Conservation (phyloP, 23 tunicate genomes). For the Halocynthia roretzi region DNA sequence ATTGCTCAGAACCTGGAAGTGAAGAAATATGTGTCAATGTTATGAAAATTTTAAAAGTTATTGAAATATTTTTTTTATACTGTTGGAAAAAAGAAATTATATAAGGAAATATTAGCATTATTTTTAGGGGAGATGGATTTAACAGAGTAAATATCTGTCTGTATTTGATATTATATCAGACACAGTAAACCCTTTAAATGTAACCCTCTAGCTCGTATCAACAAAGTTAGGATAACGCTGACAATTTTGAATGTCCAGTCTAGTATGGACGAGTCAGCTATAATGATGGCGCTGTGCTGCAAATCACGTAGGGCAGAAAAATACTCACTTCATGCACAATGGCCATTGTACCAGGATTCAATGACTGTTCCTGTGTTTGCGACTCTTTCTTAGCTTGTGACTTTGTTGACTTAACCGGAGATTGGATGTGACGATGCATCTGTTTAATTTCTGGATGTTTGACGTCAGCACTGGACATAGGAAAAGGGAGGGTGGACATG, state of each 20-base stretch:
- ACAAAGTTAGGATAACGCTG: neutral
- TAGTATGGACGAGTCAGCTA: neutral
- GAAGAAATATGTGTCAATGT: neutral
- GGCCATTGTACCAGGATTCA: conserved; percentile 65
- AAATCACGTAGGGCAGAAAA: neutral
- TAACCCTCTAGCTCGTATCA: neutral
- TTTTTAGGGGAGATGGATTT: too few species aligned
- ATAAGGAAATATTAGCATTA: neutral
- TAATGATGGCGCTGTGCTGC: too few species aligned
- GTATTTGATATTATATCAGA: too few species aligned
- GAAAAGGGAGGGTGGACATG: too few species aligned
- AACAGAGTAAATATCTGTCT: too few species aligned
- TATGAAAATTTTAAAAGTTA: too few species aligned
- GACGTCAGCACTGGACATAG: too few species aligned
- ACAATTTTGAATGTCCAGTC: neutral
- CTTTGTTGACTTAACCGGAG: neutral
- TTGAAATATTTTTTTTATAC: too few species aligned
- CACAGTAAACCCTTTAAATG: too few species aligned
- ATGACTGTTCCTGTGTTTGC: neutral
- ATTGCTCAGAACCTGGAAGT: conserved; percentile 57
- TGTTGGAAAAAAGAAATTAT: neutral
- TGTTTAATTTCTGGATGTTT: too few species aligned
- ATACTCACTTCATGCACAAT: conserved; percentile 70
- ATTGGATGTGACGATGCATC: neutral
- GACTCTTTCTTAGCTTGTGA: conserved; percentile 1